Evolutionary conservation across 2,113 vertebrate species (phyloP).

Genomic region (Catharus bicknelli): DNA sequence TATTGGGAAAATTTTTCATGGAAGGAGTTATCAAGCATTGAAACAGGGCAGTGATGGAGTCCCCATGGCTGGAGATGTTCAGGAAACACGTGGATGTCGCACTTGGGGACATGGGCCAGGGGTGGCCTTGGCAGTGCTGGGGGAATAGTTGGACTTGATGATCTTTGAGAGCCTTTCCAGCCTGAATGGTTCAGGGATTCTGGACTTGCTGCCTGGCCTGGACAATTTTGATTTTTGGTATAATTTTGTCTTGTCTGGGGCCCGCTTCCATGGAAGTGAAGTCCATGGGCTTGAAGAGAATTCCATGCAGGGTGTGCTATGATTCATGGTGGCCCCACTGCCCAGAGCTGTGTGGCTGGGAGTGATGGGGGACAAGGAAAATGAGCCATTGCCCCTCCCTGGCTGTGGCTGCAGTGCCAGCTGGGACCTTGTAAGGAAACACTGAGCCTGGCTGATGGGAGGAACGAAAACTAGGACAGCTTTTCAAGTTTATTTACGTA

Average conservation of each 20-base stretch:
- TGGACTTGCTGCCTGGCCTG: not conserved
- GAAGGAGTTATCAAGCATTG: not conserved
- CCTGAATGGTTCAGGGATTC: not conserved
- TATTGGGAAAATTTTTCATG: not conserved
- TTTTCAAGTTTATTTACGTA: not conserved
- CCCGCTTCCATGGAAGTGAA: not conserved
- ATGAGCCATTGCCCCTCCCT: not conserved
- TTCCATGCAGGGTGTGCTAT: fast-evolving
- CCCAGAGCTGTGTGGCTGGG: not conserved
- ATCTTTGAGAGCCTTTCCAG: not conserved
- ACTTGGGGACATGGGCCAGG: fast-evolving
- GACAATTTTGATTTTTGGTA: no score
- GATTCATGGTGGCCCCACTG: not conserved
- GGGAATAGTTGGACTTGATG: fast-evolving
- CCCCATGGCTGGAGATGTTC: not conserved
- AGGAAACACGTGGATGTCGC: not conserved
- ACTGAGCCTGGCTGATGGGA: not conserved
- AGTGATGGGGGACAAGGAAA: not conserved
- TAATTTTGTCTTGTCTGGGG: not conserved
- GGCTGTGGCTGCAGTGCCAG: not conserved
- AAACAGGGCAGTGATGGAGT: not conserved
- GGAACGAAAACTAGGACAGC: not conserved
- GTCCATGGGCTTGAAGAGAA: not conserved
- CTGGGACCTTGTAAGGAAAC: not conserved
- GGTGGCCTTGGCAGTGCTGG: not conserved